These are phyloP conservation scores for Oceanodroma leucorhoa DNA, from an alignment of 2,797 vertebrate species.

Conservation along the genomic window DNA sequence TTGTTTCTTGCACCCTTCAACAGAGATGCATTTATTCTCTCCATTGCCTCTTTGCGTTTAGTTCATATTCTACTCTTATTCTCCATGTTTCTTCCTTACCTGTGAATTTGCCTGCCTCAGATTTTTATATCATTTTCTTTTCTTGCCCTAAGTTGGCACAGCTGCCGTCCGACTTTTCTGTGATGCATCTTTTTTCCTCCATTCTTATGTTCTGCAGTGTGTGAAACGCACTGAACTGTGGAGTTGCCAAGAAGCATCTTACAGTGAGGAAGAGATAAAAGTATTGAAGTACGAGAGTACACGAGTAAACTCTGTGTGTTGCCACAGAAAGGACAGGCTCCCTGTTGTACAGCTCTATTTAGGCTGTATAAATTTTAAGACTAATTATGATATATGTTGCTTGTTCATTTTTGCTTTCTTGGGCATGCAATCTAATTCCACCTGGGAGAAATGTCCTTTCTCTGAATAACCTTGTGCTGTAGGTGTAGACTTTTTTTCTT, in stretches of 20 bases:
- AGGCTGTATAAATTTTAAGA: not conserved
- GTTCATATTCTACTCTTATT: not conserved
- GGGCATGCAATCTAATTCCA: not conserved
- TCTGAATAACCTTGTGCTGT: not conserved
- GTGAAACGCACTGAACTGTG: slow-evolving; percentile 29
- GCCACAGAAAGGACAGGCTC: not conserved
- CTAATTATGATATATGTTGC: not conserved
- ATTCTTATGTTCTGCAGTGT: not conserved
- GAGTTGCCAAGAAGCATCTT: slow-evolving; percentile 22
- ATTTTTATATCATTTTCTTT: not conserved
- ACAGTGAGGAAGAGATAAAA: slow-evolving; percentile 31
- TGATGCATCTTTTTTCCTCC: not conserved
- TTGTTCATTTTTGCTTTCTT: not conserved
- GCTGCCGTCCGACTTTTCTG: not conserved
- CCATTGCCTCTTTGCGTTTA: not conserved
- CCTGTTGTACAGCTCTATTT: not conserved
- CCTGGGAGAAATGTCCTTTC: not conserved
- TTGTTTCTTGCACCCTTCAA: not conserved
- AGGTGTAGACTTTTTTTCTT: not conserved
- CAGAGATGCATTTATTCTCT: not conserved
- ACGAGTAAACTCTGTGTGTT: not conserved
- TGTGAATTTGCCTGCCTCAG: not conserved
- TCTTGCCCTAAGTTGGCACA: not conserved
- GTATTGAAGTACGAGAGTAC: not conserved
- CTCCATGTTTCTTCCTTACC: not conserved